Evolutionary conservation across 1,140 invertebrate genomes (phyloP), one percentile per base, ranked within the genome.

Genomic region (Aradophagus sp.): DNA sequence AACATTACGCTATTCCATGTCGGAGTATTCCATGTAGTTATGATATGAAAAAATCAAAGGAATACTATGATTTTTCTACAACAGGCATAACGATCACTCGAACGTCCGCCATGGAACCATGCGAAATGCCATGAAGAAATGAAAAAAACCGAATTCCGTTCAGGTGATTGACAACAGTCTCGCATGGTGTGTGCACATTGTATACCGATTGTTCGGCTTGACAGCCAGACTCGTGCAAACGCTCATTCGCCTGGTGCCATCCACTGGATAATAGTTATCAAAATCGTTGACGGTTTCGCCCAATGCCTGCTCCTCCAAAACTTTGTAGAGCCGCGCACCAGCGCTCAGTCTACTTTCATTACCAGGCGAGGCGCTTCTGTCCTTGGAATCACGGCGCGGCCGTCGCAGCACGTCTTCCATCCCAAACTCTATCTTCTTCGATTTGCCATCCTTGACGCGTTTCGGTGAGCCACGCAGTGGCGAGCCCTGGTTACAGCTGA

Each of bases 251-350:
- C 72, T n/a, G n/a, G n/a, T 42, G n/a, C 39, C 34, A 13, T 26
- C 27, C 13, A 62, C 66, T 2, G 41, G 3, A 26, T 48, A 67
- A 31, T 55, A 50, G 36, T 55, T 74, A 29, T 70, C 67, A 6
- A 48, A 34, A 36, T 41, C 52, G 23, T 55, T 55, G 32, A 82
- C 68, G 7, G 74, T 47, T 35, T 84, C 84, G 8, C 83, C 82
- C 7, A 85, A 74, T 14, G 79, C 78, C 20, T 81, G 79, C 50
- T 86, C 86, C 48, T 87, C 86, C 48, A 86, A 77, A 1, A 87
- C 80, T 44, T 83, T 75, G 59, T 85, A 86, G 1, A 86, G 68
- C 23, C 81, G 67, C 5, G 84, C 80, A 10, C 81, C 80, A n/a
- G 80, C 76, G 56, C 71, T 79, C 8, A 80, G 53, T 53, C 80